Conservation (phyloP, 1,140 invertebrate genomes). For the Solenopsis fugax region DNA sequence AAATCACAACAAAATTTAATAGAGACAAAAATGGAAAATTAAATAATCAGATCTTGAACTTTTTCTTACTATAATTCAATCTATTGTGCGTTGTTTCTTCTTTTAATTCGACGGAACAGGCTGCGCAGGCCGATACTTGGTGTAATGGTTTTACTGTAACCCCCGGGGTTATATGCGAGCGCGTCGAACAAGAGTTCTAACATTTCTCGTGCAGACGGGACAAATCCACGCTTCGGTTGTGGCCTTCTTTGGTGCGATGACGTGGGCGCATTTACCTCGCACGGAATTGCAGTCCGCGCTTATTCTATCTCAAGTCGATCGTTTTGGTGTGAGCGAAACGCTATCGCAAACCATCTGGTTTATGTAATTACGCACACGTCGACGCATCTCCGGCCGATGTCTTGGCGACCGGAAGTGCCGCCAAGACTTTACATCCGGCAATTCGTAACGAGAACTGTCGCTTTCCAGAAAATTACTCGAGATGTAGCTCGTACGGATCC, state of each 20-base stretch:
- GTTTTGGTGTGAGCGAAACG: conserved; percentile 69
- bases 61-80: too few relatives aligned
- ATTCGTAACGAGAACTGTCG: conserved; percentile 14
- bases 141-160: background rate
- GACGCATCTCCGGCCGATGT: conserved; percentile 18
- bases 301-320: conserved; percentile 70
- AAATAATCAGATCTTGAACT: too few relatives aligned
- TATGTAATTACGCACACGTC: conserved; percentile 72
- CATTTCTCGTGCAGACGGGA: conserved; percentile 67
- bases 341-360: conserved; percentile 76
- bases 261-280: conserved; percentile 75
- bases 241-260: conserved; percentile 71
- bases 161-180: background rate
- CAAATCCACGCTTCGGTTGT: conserved; percentile 71
- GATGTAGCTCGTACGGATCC: background rate
- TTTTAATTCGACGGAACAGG: background rate
- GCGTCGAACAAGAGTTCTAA: conserved; percentile 23
- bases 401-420: conserved; percentile 63
- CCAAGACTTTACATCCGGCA: background rate
- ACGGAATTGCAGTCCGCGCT: conserved; percentile 74
- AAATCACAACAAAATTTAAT: too few relatives aligned
- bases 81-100: background rate
- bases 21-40: too few relatives aligned
- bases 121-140: background rate
- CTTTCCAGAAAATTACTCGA: background rate